These are phyloP conservation scores for Asteroscopus sphinx DNA, from an alignment of 2,888 invertebrate genomes.

Conservation along the genomic window DNA sequence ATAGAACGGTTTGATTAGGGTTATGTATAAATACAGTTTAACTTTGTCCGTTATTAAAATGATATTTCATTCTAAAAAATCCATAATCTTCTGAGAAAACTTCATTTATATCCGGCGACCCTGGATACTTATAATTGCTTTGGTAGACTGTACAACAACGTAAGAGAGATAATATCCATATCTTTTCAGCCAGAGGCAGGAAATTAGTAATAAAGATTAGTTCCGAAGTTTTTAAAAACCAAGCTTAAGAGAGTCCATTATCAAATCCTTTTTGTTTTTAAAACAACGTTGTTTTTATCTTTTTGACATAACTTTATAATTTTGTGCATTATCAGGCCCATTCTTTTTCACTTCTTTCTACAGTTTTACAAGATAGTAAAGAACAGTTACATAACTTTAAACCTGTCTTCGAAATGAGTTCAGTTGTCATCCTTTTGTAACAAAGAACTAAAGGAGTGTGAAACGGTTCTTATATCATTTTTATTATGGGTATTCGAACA, in stretches of 20 bases:
- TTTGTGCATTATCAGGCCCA: slow-evolving; percentile 37
- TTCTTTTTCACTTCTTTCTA: slow-evolving; percentile 29
- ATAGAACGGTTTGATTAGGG: too few relatives aligned
- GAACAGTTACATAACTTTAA: slow-evolving; percentile 25
- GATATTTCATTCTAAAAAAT: too few relatives aligned
- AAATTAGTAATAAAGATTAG: slow-evolving; percentile 22
- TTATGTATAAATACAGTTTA: too few relatives aligned
- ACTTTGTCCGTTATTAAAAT: too few relatives aligned
- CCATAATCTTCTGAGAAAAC: too few relatives aligned
- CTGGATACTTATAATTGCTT: too few relatives aligned
- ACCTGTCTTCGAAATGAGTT: slow-evolving; percentile 30
- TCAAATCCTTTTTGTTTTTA: slow-evolving; percentile 34
- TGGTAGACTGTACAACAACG: neutral
- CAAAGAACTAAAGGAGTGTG: neutral
- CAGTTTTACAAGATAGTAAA: slow-evolving; percentile 14
- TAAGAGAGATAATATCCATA: slow-evolving; percentile 17
- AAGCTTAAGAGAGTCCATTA: slow-evolving; percentile 24
- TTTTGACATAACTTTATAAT: slow-evolving; percentile 45
- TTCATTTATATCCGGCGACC: too few relatives aligned
- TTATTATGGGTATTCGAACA: slow-evolving; percentile 29
- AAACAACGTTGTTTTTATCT: slow-evolving; percentile 33
- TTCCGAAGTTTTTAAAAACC: slow-evolving; percentile 27
- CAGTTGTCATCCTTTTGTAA: slow-evolving; percentile 17
- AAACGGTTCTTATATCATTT: slow-evolving; percentile 15
- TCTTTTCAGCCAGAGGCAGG: neutral